Evolutionary conservation across 2,113 vertebrate genomes (phyloP), one percentile per base, ranked within the genome.

Genomic region (Paedocypris sp.): DNA sequence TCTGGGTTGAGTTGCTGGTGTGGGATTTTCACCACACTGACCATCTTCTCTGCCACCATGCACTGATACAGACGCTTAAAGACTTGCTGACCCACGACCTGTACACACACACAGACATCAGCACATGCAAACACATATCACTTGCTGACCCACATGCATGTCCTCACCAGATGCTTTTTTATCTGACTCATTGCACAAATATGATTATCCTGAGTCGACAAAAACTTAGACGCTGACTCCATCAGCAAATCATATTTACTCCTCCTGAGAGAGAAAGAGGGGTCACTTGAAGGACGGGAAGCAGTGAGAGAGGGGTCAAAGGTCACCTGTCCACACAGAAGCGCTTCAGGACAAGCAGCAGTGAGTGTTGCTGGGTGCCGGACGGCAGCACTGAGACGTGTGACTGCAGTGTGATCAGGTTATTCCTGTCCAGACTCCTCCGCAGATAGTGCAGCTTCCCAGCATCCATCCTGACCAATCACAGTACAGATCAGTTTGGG

Each of bases 361-460:
- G 90, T 0, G 95, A 95, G 73, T 92, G 85, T 12, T 93, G 91
- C 74, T 92, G 90, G 2, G 80, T 82, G 18, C 92, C 90, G 0
- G 80, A 79, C 0, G 84, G 83, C 3, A 88, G 33, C 0, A 89
- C 84, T 20, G 84, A 83, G 51, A 90, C 83, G 0, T 92, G 86
- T 1, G 93, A 86, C 81, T 99, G 94, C 81, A 91, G 86, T 0
- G 87, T 91, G 62, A 99, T 82, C 49, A 99, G 88, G 1, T 86
- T 83, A 1, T 93, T 86, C 50, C 68, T 88, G 76, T 92, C 87
- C 52, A 98, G 22, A 1, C 86, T 82, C 61, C 88, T 88, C 58
- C 94, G 83, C 63, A 97, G 79, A 73, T 99, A 99, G 76, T 97
- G 93, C 41, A 96, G 74, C 77, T 95, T 98, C 4, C 94, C 88